Evolutionary conservation across 2,113 vertebrate species (phyloP).

Genomic region (Lepisosteus osseus): DNA sequence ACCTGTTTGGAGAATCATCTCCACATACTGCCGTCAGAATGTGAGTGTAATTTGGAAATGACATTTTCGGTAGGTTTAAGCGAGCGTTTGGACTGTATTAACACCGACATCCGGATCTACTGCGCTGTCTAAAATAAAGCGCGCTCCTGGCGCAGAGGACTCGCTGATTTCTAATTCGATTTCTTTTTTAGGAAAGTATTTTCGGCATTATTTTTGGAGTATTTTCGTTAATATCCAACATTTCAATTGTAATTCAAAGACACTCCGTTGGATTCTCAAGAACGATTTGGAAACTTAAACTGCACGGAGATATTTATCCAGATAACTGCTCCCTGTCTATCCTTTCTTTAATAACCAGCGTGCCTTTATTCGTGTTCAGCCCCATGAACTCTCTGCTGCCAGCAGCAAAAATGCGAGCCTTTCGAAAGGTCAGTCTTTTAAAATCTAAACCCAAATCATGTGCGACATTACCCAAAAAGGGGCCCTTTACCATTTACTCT

Average conservation of each 20-base stretch:
- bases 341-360: conserved; percentile 12
- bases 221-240: conserved; percentile 1
- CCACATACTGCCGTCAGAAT: no score
- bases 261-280: conserved; percentile 10
- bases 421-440: background rate
- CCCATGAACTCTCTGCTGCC: background rate
- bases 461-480: conserved; percentile 21
- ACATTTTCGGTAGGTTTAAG: no score
- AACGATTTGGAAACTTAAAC: conserved; percentile 7
- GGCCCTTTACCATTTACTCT: conserved; percentile 9
- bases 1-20: background rate
- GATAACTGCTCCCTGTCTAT: conserved; percentile 20
- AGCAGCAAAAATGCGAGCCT: conserved; percentile 9
- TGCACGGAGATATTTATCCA: background rate
- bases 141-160: background rate
- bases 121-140: background rate
- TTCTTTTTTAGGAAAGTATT: background rate
- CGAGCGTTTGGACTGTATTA: background rate
- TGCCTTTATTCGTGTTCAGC: conserved; percentile 1
- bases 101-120: background rate
- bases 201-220: background rate
- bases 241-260: background rate
- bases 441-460: conserved; percentile 15
- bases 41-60: no score
- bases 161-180: background rate